phyloP scores from a whole-genome alignment of 2,113 vertebrate genomes.

The Strigops habroptila region DNA sequence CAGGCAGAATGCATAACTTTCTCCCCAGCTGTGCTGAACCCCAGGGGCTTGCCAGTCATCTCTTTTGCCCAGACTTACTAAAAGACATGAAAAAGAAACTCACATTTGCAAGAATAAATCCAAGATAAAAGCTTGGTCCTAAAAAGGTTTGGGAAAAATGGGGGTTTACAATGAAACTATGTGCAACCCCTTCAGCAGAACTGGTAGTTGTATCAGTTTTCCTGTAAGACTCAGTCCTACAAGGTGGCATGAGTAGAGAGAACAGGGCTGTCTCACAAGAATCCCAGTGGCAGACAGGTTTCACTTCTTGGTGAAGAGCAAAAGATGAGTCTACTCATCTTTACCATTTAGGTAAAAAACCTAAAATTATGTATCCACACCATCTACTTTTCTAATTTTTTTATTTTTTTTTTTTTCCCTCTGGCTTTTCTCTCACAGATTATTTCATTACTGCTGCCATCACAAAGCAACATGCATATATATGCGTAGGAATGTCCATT shows the following conservation, averaged over 20 bases:
- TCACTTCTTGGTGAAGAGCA: neutral
- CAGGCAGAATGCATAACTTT: neutral
- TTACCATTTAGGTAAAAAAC: neutral
- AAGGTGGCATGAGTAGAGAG: neutral
- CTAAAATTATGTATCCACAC: neutral
- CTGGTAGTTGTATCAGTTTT: neutral
- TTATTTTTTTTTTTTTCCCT: neutral
- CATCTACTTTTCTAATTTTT: neutral
- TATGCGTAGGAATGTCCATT: neutral
- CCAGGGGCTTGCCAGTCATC: neutral
- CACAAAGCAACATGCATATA: neutral
- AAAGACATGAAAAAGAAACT: neutral
- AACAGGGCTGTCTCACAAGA: neutral
- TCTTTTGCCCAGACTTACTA: slow-evolving; percentile 7
- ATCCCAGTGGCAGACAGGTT: neutral
- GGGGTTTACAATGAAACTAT: neutral
- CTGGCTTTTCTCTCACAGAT: neutral
- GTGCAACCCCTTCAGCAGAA: neutral
- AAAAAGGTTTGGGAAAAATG: neutral
- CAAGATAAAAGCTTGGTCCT: neutral
- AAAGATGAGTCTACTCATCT: neutral
- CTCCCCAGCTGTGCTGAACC: neutral
- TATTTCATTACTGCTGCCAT: neutral
- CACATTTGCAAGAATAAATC: neutral
- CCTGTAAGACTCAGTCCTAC: neutral